These are phyloP conservation scores for Pristionchus mayeri DNA, from an alignment of 2,888 invertebrate genomes.

Conservation along the genomic window DNA sequence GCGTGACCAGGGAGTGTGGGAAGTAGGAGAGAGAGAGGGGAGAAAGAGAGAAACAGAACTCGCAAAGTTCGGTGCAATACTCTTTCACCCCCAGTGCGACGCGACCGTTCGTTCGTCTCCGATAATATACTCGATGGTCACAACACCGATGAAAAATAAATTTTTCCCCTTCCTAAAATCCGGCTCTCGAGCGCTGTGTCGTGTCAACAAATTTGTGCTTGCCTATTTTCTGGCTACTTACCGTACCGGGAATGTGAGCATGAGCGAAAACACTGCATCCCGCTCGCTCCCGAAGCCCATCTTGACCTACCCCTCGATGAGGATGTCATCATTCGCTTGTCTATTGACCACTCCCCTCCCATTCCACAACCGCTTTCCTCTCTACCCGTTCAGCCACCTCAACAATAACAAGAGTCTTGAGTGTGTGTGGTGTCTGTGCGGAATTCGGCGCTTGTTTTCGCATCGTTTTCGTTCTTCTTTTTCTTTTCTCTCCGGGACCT, in stretches of 20 bases:
- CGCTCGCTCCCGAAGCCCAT: too few relatives aligned
- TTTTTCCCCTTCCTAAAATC: not conserved
- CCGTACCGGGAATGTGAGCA: not conserved
- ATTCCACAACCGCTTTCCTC: not conserved
- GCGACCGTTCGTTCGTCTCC: not conserved
- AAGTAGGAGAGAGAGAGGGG: too few relatives aligned
- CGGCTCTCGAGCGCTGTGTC: not conserved
- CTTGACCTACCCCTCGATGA: too few relatives aligned
- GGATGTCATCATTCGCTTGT: too few relatives aligned
- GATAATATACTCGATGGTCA: not conserved
- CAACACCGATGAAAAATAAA: not conserved
- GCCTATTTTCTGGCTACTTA: not conserved
- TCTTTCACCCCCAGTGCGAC: not conserved
- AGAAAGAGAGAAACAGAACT: too few relatives aligned
- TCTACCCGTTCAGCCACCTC: constrained; percentile 34
- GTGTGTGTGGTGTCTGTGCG: constrained; percentile 23
- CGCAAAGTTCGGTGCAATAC: too few relatives aligned
- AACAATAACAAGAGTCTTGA: constrained; percentile 42
- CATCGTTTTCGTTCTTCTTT: not conserved
- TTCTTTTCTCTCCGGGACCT: not conserved
- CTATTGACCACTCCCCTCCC: constrained; percentile 10
- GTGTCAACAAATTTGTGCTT: not conserved
- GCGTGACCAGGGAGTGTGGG: too few relatives aligned
- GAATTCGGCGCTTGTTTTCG: constrained; percentile 12
- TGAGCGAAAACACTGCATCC: not conserved